Percentiles rank a stretch among this genome's conserved stretches.
Conservation (phyloP, 2,113 vertebrate species). For the Puntigrus tetrazona region DNA sequence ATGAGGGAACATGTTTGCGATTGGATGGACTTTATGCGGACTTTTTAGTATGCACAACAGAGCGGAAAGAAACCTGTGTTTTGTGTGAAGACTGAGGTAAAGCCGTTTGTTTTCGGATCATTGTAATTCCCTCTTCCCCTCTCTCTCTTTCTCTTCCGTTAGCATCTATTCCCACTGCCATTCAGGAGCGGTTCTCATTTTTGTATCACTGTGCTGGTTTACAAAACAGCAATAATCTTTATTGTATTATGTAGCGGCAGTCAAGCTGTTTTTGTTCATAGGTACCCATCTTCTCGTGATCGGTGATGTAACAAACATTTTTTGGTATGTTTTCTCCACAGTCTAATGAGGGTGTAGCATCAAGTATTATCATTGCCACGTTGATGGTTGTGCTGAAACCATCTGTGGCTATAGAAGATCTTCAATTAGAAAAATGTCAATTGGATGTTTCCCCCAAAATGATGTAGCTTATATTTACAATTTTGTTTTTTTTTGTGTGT, state of each 20-base stretch:
- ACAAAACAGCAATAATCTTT: conserved; percentile 75
- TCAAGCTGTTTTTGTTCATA: conserved; percentile 54
- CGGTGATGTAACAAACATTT: conserved; percentile 15
- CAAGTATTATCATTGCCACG: conserved; percentile 1
- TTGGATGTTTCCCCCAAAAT: neutral
- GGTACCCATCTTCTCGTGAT: conserved; percentile 11
- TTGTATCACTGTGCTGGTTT: conserved; percentile 65
- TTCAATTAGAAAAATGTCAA: neutral
- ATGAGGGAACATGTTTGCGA: conserved; percentile 37
- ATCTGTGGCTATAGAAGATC: neutral
- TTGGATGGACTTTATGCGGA: conserved; percentile 29
- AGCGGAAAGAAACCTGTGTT: conserved; percentile 44
- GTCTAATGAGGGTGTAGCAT: neutral
- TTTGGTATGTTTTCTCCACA: neutral
- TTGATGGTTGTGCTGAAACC: conserved; percentile 16
- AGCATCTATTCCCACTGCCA: conserved; percentile 58
- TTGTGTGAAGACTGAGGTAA: conserved; percentile 32
- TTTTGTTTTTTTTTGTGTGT: neutral
- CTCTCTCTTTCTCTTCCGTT: conserved; percentile 5
- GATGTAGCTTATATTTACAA: neutral
- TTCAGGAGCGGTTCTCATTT: conserved; percentile 42
- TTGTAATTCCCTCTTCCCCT: conserved; percentile 57
- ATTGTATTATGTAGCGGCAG: conserved; percentile 58
- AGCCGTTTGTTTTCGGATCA: conserved; percentile 36
- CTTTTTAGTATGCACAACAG: conserved; percentile 55